These are phyloP conservation scores for Lamproptera curius DNA, from an alignment of 2,888 invertebrate species.

Conservation along the genomic window DNA sequence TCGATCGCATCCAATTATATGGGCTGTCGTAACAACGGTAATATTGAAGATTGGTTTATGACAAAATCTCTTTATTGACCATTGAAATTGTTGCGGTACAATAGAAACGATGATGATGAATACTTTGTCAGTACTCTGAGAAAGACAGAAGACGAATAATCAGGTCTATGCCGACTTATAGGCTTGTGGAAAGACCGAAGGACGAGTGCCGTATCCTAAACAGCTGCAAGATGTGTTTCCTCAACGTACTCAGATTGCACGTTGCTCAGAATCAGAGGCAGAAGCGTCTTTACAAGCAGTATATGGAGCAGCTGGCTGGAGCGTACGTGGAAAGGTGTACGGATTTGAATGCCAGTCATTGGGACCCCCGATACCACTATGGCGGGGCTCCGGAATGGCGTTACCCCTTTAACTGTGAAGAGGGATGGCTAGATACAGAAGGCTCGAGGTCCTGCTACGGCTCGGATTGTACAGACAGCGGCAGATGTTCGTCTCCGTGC, in stretches of 20 bases:
- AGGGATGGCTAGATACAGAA: constrained; percentile 53
- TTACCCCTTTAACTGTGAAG: constrained; percentile 53
- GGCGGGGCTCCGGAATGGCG: constrained; percentile 57
- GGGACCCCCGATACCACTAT: constrained; percentile 49
- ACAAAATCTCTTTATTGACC: constrained; percentile 46
- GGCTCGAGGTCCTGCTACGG: constrained; percentile 51
- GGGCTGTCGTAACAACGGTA: constrained; percentile 30
- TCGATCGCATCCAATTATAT: neutral
- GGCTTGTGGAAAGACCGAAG: constrained; percentile 43
- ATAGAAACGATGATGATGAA: constrained; percentile 37
- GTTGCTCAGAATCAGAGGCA: constrained; percentile 72
- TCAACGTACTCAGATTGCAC: constrained; percentile 75
- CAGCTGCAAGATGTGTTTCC: constrained; percentile 72
- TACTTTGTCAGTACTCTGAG: constrained; percentile 51
- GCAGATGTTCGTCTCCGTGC: constrained; percentile 68
- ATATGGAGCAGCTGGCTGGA: constrained; percentile 68
- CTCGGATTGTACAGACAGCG: constrained; percentile 63
- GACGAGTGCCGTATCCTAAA: neutral
- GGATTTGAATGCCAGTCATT: constrained; percentile 49
- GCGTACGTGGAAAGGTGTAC: constrained; percentile 66
- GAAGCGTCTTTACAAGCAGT: constrained; percentile 71
- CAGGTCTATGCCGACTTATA: constrained; percentile 56
- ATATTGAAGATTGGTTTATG: constrained; percentile 27
- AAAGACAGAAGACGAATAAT: constrained; percentile 37
- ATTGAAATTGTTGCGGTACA: constrained; percentile 35